Evolutionary conservation across 2,888 invertebrate species (phyloP).

Genomic region (Ischnura elegans): DNA sequence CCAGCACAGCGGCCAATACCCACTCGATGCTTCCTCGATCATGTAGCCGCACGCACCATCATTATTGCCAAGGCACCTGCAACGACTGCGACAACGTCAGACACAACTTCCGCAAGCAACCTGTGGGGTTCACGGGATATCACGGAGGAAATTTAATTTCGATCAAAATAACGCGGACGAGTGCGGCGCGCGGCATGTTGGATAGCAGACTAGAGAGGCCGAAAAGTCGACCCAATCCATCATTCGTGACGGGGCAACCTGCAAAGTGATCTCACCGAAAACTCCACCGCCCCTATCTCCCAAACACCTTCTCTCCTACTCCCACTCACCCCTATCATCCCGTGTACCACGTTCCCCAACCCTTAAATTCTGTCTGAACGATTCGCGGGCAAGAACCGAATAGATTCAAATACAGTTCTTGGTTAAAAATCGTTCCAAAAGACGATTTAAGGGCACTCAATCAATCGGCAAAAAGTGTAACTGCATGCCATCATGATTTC

Average conservation of each 20-base stretch:
- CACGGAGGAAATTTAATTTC: conserved; percentile 19
- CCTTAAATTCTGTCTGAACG: too few relatives aligned
- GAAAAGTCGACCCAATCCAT: conserved; percentile 2
- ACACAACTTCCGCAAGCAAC: background rate
- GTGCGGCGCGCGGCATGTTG: background rate
- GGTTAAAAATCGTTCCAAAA: too few relatives aligned
- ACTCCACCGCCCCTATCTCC: background rate
- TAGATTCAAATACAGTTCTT: too few relatives aligned
- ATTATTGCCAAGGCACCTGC: background rate
- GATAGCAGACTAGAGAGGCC: background rate
- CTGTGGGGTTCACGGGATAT: background rate
- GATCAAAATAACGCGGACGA: conserved; percentile 8
- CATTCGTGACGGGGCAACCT: background rate
- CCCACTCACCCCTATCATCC: background rate
- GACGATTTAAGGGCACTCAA: too few relatives aligned
- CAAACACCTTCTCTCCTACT: background rate
- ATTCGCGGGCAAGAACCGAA: too few relatives aligned
- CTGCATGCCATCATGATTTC: too few relatives aligned
- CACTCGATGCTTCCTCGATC: too few relatives aligned
- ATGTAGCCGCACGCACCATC: background rate
- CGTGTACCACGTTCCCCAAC: background rate
- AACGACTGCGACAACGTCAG: background rate
- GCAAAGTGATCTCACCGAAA: background rate
- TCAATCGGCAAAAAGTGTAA: too few relatives aligned
- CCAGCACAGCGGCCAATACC: too few relatives aligned